phyloP scores from a whole-genome alignment of 2,888 invertebrate species.

The Drosophila infuscata region DNA sequence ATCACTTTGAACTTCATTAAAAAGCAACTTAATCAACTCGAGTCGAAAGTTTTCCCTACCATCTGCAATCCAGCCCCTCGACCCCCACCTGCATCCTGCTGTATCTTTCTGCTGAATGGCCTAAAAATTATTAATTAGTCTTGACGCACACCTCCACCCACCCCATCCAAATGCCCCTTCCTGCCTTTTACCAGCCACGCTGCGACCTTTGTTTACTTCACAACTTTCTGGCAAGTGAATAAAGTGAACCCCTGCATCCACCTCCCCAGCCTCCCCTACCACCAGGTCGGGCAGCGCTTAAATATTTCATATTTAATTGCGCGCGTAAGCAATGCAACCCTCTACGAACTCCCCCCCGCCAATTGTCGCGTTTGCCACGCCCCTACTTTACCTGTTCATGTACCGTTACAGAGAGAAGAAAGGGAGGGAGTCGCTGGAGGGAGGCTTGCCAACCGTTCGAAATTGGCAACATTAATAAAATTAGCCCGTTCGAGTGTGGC shows the following conservation, averaged over 20 bases:
- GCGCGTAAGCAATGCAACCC: constrained; percentile 72
- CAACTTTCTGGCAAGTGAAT: constrained; percentile 33
- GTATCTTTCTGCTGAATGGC: constrained; percentile 70
- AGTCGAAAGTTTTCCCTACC: constrained; percentile 55
- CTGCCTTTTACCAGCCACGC: neutral
- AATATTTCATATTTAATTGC: constrained; percentile 82
- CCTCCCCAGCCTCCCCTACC: neutral
- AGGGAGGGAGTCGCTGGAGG: neutral
- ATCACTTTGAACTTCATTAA: constrained; percentile 81
- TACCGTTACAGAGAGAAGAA: neutral
- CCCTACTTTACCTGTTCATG: constrained; percentile 41
- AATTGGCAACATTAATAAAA: constrained; percentile 82
- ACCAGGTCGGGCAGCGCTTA: constrained; percentile 38
- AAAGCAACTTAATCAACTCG: constrained; percentile 73
- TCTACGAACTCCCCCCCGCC: neutral
- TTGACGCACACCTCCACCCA: constrained; percentile 6
- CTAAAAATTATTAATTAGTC: constrained; percentile 78
- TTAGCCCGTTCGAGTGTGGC: constrained; percentile 61
- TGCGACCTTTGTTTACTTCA: constrained; percentile 31
- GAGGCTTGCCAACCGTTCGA: constrained; percentile 30
- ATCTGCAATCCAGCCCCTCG: constrained; percentile 1
- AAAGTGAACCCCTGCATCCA: constrained; percentile 7
- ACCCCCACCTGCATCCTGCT: neutral
- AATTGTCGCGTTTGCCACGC: neutral
- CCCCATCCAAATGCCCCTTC: neutral